A percentile compares a stretch with the other conserved stretches of the same genome.
Evolutionary conservation across 2,797 vertebrate species (phyloP).

Genomic region (Urophycis tenuis): DNA sequence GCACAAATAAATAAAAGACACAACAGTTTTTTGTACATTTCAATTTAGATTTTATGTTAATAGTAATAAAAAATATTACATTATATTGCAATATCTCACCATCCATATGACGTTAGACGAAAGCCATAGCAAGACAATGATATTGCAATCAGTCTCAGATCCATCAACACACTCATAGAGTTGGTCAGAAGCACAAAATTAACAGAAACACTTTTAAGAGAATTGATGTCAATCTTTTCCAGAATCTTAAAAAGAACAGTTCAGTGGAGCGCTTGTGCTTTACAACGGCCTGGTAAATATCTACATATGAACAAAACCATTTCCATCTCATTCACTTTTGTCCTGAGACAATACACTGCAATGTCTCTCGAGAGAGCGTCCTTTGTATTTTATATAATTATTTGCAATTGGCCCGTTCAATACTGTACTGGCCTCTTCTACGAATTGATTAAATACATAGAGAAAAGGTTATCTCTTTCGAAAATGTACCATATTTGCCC

Average conservation of each 20-base stretch:
- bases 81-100: constrained; percentile 61
- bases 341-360: constrained; percentile 30
- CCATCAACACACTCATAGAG: constrained; percentile 53
- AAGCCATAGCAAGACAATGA: constrained; percentile 43
- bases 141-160: constrained; percentile 40
- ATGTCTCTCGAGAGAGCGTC: constrained; percentile 11
- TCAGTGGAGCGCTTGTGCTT: constrained; percentile 51
- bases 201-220: constrained; percentile 45
- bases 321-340: constrained; percentile 2
- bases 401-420: neutral
- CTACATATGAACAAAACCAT: constrained; percentile 34
- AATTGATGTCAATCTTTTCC: constrained; percentile 47
- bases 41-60: constrained; percentile 70
- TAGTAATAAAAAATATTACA: constrained; percentile 59
- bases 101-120: constrained; percentile 52
- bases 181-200: constrained; percentile 52
- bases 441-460: neutral
- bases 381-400: constrained; percentile 5
- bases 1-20: constrained; percentile 22
- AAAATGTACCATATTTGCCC: constrained; percentile 8
- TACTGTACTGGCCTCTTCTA: neutral
- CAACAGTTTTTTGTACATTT: constrained; percentile 52
- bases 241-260: constrained; percentile 39
- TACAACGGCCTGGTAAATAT: constrained; percentile 46
- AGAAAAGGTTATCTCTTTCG: neutral